Percentiles rank a stretch among this genome's conserved stretches.
Conservation (phyloP, 2,797 vertebrate species). For the Alca torda region DNA sequence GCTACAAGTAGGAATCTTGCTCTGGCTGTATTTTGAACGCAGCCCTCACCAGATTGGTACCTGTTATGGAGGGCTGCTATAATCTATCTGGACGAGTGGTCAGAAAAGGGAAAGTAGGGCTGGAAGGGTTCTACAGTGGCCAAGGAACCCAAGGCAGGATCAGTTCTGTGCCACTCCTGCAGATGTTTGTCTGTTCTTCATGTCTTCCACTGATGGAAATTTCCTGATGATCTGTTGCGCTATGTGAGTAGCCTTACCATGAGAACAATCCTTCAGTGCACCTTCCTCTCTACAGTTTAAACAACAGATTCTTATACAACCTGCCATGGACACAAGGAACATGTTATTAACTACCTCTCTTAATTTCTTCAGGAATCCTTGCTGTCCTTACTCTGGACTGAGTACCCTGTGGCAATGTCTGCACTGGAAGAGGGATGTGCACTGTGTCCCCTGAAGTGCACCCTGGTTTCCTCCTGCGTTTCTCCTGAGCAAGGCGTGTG, state of each 20-base stretch:
- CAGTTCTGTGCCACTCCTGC: background rate
- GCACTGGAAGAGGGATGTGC: background rate
- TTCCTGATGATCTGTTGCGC: background rate
- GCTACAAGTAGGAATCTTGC: background rate
- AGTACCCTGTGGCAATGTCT: background rate
- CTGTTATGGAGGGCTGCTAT: background rate
- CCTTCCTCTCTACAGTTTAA: background rate
- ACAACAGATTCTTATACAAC: background rate
- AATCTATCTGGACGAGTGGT: background rate
- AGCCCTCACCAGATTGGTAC: background rate
- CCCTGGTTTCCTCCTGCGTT: background rate
- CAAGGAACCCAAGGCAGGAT: background rate
- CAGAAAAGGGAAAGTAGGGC: background rate
- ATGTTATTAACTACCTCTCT: background rate
- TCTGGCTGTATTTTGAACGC: background rate
- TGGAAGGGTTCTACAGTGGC: background rate
- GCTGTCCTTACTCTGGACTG: background rate
- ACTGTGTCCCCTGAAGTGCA: background rate
- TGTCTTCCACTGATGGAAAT: background rate
- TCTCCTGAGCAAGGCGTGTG: background rate
- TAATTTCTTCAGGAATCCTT: background rate
- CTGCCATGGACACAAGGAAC: background rate
- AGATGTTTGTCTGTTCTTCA: background rate
- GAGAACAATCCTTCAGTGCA: background rate
- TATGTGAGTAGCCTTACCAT: background rate